Evolutionary conservation across 1,140 invertebrate genomes (phyloP).

Genomic region (Idris sp.): DNA sequence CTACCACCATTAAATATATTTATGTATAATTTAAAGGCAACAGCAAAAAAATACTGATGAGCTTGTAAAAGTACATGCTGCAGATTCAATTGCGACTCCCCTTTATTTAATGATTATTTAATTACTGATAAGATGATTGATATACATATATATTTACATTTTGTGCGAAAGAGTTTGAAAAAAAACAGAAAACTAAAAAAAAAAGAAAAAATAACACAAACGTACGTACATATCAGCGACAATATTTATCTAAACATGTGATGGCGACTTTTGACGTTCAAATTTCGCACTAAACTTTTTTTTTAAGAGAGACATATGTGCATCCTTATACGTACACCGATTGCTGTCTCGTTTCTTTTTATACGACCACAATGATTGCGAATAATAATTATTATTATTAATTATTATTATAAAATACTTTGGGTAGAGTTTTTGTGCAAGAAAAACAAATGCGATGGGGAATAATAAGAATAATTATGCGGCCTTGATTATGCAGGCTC

Average conservation of each 20-base stretch:
- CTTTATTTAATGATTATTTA: constrained; percentile 31
- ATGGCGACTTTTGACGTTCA: constrained; percentile 41
- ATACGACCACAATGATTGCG: constrained; percentile 33
- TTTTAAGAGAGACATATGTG: constrained; percentile 19
- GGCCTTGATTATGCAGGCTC: neutral
- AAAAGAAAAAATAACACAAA: no score
- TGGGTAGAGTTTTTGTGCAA: constrained; percentile 48
- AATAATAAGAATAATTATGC: constrained; percentile 16
- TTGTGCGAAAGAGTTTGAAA: constrained; percentile 21
- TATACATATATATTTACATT: constrained; percentile 21
- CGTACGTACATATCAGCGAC: constrained; percentile 47
- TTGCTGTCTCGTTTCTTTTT: constrained; percentile 39
- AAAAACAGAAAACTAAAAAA: no score
- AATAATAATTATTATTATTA: constrained; percentile 12
- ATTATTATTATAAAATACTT: constrained; percentile 29
- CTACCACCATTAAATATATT: neutral
- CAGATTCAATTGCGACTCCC: constrained; percentile 2
- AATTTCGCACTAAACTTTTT: constrained; percentile 35
- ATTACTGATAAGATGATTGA: constrained; percentile 20
- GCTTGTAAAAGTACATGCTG: no score
- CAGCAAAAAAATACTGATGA: no score
- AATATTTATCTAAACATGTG: constrained; percentile 48
- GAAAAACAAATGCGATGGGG: constrained; percentile 21
- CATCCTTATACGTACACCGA: constrained; percentile 26
- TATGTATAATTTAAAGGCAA: constrained; percentile 2